A percentile compares a stretch with the other conserved stretches of the same genome.
phyloP scores from a whole-genome alignment of 37 sponge, comb jelly and placozoan genomes.

The Spongilla lacustris region DNA sequence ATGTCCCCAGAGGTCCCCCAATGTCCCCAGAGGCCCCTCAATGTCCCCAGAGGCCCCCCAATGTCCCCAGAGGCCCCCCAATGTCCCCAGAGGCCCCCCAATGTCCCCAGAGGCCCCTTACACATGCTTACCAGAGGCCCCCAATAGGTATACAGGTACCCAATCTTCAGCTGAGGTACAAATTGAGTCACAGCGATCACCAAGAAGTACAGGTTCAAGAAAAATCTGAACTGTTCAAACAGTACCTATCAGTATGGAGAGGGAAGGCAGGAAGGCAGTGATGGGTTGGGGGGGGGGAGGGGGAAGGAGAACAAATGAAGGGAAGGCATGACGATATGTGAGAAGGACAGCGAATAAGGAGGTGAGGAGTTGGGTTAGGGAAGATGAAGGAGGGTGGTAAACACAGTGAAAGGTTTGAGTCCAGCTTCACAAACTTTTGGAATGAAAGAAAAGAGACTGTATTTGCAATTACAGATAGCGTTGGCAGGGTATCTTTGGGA shows the following conservation, averaged over 20 bases:
- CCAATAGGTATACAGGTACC: slow-evolving; percentile 95
- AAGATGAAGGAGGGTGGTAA: neutral
- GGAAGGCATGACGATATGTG: neutral
- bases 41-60: neutral
- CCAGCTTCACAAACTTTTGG: slow-evolving; percentile 62
- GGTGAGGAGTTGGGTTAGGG: neutral
- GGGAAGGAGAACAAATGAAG: neutral
- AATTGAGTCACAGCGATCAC: slow-evolving; percentile 87
- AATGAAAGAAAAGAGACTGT: slow-evolving; percentile 74
- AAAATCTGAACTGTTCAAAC: slow-evolving; percentile 95
- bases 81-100: neutral
- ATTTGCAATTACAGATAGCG: slow-evolving; percentile 78
- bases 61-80: neutral
- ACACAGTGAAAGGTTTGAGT: neutral
- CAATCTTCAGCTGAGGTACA: slow-evolving; percentile 84
- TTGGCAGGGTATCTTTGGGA: slow-evolving; percentile 52
- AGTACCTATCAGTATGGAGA: slow-evolving; percentile 60
- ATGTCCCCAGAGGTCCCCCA: slow-evolving; percentile 2
- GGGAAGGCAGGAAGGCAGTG: neutral
- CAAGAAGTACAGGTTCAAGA: slow-evolving; percentile 94
- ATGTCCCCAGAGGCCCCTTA: neutral
- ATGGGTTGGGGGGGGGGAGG: neutral
- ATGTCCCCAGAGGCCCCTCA: neutral
- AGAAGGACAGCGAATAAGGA: neutral
- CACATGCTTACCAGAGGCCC: slow-evolving; percentile 76